Evolutionary conservation across 2,797 vertebrate genomes (phyloP), one percentile per base, ranked within the genome.

Genomic region (Lepidocolaptes lacrymiger): DNA sequence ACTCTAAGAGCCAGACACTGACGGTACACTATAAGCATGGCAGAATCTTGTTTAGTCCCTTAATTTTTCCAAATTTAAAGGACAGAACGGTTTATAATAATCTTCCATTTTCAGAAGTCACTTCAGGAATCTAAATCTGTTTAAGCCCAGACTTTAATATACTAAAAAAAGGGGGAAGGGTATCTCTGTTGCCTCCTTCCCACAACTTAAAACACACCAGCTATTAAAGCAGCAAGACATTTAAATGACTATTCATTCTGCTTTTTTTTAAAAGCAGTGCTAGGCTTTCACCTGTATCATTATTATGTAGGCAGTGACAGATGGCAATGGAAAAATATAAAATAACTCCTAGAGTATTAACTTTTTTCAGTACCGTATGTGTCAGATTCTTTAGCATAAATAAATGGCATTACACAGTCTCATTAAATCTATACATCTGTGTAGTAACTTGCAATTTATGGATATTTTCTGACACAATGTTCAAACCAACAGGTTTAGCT

Each of bases 341-440:
- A 96, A 95, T 96, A 96, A 94, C 93, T 95, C 96, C 94, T 88
- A 85, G 93, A 96, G 93, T 97, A 94, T 96, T 96, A 96, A 96
- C 94, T 97, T 97, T 96, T 96, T 97, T 97, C 93, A 93, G 94
- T 93, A 79, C 95, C 88, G 88, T 96, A 96, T 96, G 93, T 96
- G 96, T 94, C 96, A 97, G 90, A 91, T 91, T 96, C 95, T 96
- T 97, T 97, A 96, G 96, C 95, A 96, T 96, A 97, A 97, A 97
- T 96, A 96, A 97, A 97, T 93, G 96, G 95, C 97, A 97, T 96
- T 95, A 85, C 95, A 96, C 85, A 94, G 95, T 94, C 97, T 97
- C 97, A 97, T 97, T 97, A 97, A 97, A 97, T 97, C 97, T 96
- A 97, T 97, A 96, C 97, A 97, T 97, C 97, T 97, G 96, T 97